A percentile compares a stretch with the other conserved stretches of the same genome.
Evolutionary conservation across 2,797 vertebrate species (phyloP).

Genomic region (Bufotes viridis): DNA sequence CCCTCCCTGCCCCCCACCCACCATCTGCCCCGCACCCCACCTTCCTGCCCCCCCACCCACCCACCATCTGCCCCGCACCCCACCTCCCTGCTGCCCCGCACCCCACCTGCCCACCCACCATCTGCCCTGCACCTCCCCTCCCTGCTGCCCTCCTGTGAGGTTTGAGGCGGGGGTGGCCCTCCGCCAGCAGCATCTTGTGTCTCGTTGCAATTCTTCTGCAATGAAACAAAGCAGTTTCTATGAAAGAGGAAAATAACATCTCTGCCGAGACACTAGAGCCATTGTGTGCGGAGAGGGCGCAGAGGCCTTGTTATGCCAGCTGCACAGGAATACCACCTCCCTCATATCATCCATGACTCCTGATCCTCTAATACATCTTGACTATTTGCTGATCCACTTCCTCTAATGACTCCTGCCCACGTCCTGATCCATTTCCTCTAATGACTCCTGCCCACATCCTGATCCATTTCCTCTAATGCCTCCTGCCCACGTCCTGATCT

Average conservation of each 20-base stretch:
- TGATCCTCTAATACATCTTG: neutral
- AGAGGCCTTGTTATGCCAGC: neutral
- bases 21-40: no score
- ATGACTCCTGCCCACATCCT: no score
- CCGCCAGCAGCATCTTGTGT: conserved; percentile 14
- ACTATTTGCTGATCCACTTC: no score
- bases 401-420: no score
- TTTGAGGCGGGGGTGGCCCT: neutral
- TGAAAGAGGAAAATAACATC: conserved; percentile 35
- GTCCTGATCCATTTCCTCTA: neutral
- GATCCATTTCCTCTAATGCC: neutral
- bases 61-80: no score
- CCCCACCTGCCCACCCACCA: no score
- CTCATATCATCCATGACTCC: neutral
- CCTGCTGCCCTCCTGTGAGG: no score
- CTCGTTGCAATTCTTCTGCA: conserved; percentile 19
- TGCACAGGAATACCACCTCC: neutral
- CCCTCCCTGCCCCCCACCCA: no score
- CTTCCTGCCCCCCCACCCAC: no score
- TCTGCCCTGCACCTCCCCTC: no score
- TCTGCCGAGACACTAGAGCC: conserved; percentile 9
- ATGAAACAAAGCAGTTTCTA: conserved; percentile 27
- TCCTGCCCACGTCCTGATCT: neutral
- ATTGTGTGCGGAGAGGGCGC: conserved; percentile 15
- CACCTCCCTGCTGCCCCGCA: no score